phyloP scores from a whole-genome alignment of 2,888 invertebrate genomes.

The Mechanitis mazaeus region DNA sequence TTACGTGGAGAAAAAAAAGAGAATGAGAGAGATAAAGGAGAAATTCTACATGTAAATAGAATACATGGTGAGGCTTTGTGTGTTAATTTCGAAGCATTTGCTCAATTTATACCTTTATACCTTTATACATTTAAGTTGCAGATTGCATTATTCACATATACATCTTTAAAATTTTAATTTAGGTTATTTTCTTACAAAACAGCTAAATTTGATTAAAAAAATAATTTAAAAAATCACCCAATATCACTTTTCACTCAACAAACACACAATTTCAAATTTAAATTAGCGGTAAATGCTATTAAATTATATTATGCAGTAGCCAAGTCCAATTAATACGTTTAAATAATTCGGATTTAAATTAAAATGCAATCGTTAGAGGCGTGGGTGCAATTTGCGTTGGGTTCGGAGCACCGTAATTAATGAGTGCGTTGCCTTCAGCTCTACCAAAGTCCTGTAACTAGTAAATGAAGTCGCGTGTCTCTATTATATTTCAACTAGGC shows the following conservation, averaged over 20 bases:
- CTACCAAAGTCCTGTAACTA: not conserved
- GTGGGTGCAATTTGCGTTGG: slow-evolving; percentile 19
- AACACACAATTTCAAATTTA: slow-evolving; percentile 30
- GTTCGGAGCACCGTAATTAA: slow-evolving; percentile 21
- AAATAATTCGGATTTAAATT: slow-evolving; percentile 26
- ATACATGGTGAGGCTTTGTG: slow-evolving; percentile 8
- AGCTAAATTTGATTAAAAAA: not conserved
- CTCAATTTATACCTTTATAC: not conserved
- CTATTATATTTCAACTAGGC: not conserved
- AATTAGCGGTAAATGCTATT: slow-evolving; percentile 28
- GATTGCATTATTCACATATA: too few species aligned
- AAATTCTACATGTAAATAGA: too few species aligned
- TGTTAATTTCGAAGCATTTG: slow-evolving; percentile 11
- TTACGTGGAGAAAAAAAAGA: too few species aligned
- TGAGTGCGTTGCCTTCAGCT: slow-evolving; percentile 6
- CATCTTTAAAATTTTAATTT: too few species aligned
- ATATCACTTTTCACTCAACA: slow-evolving; percentile 11
- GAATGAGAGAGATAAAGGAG: too few species aligned
- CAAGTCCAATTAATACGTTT: slow-evolving; percentile 28
- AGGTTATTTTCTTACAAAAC: not conserved
- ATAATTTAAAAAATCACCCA: not conserved
- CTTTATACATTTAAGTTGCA: slow-evolving; percentile 5
- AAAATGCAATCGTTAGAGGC: slow-evolving; percentile 27
- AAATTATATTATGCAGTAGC: slow-evolving; percentile 27
- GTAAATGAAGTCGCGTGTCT: not conserved